Base-by-base conservation (phyloP, 2,888 invertebrate genomes). In the Trilocha varians region DNA sequence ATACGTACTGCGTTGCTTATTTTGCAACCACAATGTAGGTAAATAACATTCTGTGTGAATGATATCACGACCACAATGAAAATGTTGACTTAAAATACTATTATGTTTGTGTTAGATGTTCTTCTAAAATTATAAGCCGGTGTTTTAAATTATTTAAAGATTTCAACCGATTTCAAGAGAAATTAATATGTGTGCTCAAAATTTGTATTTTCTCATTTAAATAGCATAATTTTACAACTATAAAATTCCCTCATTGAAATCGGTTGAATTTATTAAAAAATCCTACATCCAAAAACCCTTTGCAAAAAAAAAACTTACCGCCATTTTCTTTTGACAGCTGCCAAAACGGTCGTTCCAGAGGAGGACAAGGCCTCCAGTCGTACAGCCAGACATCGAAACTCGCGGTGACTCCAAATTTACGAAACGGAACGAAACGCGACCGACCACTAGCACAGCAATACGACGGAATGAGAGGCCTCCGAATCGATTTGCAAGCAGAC, bases 361-460 rank as follows among this genome's bases (percentile, higher is more conserved):
- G 1, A 82, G 84, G 47, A 84, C 79, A 42, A 82, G 80, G 60
- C 70, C 80, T 16, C 78, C 83, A 1, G 59, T 75, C 1, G 60
- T 73, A 9, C 72, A 80, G 25, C 67, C 70, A 43, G 60, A 70
- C 14, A 75, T 70, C 38, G 56, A 61, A 36, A 52, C 62, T 3
- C 61, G 57, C 52, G 67, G 57, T 38, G 51, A 41, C 32, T 59
- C 62, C 36, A 66, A 59, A 51, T 69, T 63, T 56, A 68, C 62
- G 50, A 48, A 46, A 39, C 56, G 66, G 33, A 66, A 64, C 45
- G 65, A 65, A 41, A 49, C 67, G 46, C 75, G 68, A 65, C 73
- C 80, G 70, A 66, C 71, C 62, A 69, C 62, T 59, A 65, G 50
- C 59, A 54, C 62, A 55, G 63, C 61, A 55, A 62, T 67, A 61